A percentile compares a stretch with the other conserved stretches of the same genome.
Conservation (phyloP, 2,888 invertebrate genomes). For the Beris chalybata region DNA sequence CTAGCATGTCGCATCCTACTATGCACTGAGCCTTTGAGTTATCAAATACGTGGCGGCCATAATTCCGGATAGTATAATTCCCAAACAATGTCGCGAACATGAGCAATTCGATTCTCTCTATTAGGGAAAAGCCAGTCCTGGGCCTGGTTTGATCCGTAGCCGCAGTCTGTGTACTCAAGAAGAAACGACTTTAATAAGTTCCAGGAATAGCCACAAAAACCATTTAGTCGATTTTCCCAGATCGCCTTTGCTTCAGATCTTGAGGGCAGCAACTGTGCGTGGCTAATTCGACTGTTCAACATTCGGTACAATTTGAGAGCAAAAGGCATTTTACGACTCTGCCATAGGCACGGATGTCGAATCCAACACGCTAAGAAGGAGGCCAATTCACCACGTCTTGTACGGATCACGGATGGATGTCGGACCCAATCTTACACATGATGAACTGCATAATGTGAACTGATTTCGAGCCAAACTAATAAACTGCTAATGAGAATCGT, state of each 20-base stretch:
- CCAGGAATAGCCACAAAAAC: constrained; percentile 15
- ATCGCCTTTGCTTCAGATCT: neutral
- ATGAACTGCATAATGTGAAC: neutral
- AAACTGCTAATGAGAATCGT: too few relatives aligned
- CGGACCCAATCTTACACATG: too few relatives aligned
- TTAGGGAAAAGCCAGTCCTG: neutral
- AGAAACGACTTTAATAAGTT: constrained; percentile 11
- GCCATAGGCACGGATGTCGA: constrained; percentile 18
- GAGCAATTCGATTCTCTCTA: constrained; percentile 4
- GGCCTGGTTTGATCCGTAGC: neutral
- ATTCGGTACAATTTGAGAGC: constrained; percentile 7
- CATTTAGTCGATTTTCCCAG: constrained; percentile 3
- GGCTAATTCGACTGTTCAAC: constrained; percentile 13
- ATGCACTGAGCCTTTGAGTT: too few relatives aligned
- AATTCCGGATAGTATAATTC: constrained; percentile 62
- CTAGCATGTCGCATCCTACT: too few relatives aligned
- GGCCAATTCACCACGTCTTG: neutral
- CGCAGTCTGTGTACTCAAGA: neutral
- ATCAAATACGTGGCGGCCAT: too few relatives aligned
- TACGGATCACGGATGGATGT: neutral
- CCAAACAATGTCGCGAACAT: constrained; percentile 64
- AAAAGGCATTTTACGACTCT: constrained; percentile 30
- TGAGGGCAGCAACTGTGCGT: constrained; percentile 14
- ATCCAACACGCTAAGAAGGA: neutral
- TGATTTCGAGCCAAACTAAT: too few relatives aligned